These are phyloP conservation scores for Pogonus chalceus DNA, from an alignment of 1,140 invertebrate genomes.

Conservation along the genomic window DNA sequence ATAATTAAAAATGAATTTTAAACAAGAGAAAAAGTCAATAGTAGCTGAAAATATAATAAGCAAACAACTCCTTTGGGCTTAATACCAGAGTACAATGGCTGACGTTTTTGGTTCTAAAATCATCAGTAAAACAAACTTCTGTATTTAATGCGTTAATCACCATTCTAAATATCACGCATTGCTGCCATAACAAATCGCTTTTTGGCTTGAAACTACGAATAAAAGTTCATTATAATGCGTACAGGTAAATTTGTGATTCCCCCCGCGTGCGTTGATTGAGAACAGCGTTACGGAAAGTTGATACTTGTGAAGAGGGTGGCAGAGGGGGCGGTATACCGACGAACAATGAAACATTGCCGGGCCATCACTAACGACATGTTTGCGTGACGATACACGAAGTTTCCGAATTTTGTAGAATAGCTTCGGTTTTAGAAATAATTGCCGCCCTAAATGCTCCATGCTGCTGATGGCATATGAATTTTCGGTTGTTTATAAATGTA, in stretches of 20 bases:
- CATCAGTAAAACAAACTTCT: too few species aligned
- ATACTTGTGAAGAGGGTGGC: not conserved
- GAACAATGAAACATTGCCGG: constrained; percentile 3
- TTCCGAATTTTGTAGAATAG: constrained; percentile 6
- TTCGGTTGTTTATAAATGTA: not conserved
- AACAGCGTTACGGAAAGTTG: not conserved
- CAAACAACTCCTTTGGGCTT: too few species aligned
- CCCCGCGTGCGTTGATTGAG: not conserved
- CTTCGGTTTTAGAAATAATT: constrained; percentile 7
- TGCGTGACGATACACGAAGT: not conserved
- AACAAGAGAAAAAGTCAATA: too few species aligned
- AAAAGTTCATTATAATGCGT: not conserved
- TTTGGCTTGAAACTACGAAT: not conserved
- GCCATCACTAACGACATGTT: constrained; percentile 4
- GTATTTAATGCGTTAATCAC: too few species aligned
- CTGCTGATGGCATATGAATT: not conserved
- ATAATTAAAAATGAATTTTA: too few species aligned
- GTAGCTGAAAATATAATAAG: too few species aligned
- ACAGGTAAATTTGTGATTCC: not conserved
- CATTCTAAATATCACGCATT: not conserved
- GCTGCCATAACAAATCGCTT: not conserved
- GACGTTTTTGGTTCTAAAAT: too few species aligned
- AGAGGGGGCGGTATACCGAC: not conserved
- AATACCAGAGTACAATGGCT: too few species aligned
- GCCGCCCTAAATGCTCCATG: constrained; percentile 2